Conservation (phyloP, 2,113 vertebrate genomes). For the Microtus ochrogaster region DNA sequence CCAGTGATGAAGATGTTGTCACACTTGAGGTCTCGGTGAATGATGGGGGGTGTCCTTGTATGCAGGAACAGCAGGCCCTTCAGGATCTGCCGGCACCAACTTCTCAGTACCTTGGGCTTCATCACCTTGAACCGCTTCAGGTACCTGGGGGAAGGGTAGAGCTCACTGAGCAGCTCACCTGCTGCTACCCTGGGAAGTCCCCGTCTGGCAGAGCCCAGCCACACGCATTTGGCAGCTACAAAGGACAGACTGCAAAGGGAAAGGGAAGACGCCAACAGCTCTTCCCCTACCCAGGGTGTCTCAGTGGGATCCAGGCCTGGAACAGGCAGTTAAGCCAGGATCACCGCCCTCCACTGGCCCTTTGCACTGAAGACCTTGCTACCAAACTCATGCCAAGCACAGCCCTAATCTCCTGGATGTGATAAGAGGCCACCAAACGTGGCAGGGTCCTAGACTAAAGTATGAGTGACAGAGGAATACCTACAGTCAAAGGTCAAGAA, state of each 20-base stretch:
- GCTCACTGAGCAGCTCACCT: neutral
- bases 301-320: neutral
- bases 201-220: too few relatives aligned
- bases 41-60: constrained; percentile 97
- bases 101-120: constrained; percentile 97
- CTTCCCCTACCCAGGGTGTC: neutral
- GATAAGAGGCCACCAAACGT: neutral
- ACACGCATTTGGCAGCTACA: fast-evolving
- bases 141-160: constrained; percentile 88
- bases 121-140: constrained; percentile 99
- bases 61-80: constrained; percentile 98
- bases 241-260: neutral
- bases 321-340: neutral
- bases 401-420: neutral
- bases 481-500: neutral
- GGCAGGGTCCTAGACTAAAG: neutral
- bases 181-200: neutral
- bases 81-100: constrained; percentile 98
- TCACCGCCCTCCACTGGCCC: neutral
- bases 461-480: too few relatives aligned
- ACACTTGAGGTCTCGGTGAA: constrained; percentile 98
- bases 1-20: constrained; percentile 99
- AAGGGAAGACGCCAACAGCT: neutral
- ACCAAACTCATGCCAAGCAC: neutral
- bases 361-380: neutral